Conservation (phyloP, 2,888 invertebrate species). For the Zonitis immaculata region DNA sequence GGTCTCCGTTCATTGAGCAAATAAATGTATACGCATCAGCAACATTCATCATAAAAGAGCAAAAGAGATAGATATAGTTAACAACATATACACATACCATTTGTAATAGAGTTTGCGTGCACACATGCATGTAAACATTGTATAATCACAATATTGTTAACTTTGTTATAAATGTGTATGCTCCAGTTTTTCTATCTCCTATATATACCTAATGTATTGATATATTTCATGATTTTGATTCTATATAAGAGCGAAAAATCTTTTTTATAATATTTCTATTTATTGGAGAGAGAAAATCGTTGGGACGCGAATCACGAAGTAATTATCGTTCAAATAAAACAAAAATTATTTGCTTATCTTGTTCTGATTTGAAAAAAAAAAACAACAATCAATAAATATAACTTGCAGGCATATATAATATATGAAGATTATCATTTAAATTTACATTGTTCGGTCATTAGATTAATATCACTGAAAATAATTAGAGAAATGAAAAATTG, state of each 20-base stretch:
- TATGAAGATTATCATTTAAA: background rate
- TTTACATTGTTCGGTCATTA: constrained; percentile 1
- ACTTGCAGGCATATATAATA: background rate
- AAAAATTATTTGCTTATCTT: constrained; percentile 7
- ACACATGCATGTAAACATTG: constrained; percentile 29
- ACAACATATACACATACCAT: background rate
- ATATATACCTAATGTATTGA: too few species aligned
- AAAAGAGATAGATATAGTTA: background rate
- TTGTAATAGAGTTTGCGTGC: constrained; percentile 15
- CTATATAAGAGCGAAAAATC: background rate
- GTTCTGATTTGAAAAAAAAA: background rate
- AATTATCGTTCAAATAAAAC: constrained; percentile 6
- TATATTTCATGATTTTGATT: constrained; percentile 13
- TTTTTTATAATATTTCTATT: constrained; percentile 6
- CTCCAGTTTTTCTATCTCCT: constrained; percentile 19
- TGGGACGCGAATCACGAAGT: constrained; percentile 12
- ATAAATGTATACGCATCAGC: constrained; percentile 22
- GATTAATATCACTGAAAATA: constrained; percentile 11
- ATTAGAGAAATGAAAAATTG: constrained; percentile 30
- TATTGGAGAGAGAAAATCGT: constrained; percentile 2
- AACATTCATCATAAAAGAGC: background rate
- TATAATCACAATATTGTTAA: constrained; percentile 15
- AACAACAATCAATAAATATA: background rate
- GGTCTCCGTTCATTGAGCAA: constrained; percentile 27
- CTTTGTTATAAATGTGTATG: constrained; percentile 1